phyloP scores from a whole-genome alignment of 2,113 vertebrate species.

The Myrmecophaga tridactyla region DNA sequence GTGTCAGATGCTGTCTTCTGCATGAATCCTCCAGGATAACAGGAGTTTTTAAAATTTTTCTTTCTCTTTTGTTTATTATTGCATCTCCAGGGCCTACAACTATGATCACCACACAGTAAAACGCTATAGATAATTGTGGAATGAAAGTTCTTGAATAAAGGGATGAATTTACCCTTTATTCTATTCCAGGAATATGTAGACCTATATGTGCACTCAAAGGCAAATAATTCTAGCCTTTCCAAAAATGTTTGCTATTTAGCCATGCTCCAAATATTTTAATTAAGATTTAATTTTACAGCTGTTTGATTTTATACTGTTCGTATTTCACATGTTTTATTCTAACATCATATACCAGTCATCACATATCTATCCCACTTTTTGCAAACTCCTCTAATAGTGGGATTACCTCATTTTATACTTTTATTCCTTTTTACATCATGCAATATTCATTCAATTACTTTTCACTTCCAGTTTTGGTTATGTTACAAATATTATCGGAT shows the following conservation, averaged over 20 bases:
- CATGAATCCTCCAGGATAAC: not conserved
- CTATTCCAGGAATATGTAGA: not conserved
- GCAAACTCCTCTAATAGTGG: not conserved
- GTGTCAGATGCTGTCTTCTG: not conserved
- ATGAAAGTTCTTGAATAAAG: not conserved
- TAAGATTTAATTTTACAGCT: not conserved
- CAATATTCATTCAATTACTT: not conserved
- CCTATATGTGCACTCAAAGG: not conserved
- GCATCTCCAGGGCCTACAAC: not conserved
- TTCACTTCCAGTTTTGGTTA: not conserved
- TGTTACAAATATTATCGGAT: not conserved
- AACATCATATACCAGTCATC: not conserved
- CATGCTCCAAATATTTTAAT: not conserved
- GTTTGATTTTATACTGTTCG: not conserved
- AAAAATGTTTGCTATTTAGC: not conserved
- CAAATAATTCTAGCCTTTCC: not conserved
- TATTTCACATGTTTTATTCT: not conserved
- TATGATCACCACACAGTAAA: not conserved
- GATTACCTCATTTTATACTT: not conserved
- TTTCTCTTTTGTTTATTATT: no score
- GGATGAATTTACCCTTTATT: not conserved
- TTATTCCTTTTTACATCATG: not conserved
- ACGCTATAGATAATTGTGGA: not conserved
- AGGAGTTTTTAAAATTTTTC: not conserved
- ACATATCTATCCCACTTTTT: not conserved